phyloP scores from a whole-genome alignment of 2,888 invertebrate genomes.

The Hofmannophila pseudospretella region DNA sequence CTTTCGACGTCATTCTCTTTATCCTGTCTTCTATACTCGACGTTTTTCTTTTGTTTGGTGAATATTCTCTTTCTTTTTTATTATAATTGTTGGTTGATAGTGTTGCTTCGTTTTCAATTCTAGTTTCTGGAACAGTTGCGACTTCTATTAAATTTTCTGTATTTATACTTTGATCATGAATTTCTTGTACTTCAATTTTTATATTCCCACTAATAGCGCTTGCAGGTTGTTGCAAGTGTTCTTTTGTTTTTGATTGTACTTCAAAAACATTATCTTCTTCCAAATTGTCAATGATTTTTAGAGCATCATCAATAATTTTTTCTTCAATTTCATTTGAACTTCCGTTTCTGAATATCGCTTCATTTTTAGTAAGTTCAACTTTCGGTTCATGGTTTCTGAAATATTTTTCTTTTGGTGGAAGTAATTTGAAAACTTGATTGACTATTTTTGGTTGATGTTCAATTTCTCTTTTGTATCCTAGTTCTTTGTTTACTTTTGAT shows the following conservation, averaged over 20 bases:
- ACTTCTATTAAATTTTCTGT: constrained; percentile 7
- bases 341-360: not conserved
- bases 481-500: constrained; percentile 15
- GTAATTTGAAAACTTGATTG: constrained; percentile 37
- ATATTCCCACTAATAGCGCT: no score
- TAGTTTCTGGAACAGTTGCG: constrained; percentile 3
- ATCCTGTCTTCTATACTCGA: constrained; percentile 2
- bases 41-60: not conserved
- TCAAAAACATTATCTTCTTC: constrained; percentile 4
- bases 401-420: no score
- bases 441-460: constrained; percentile 39
- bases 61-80: not conserved
- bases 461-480: constrained; percentile 5
- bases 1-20: constrained; percentile 2
- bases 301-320: not conserved
- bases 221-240: constrained; percentile 3
- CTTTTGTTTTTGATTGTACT: constrained; percentile 6
- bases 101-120: not conserved
- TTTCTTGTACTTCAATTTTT: constrained; percentile 1
- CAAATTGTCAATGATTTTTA: not conserved
- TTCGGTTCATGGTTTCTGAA: constrained; percentile 2
- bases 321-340: not conserved
- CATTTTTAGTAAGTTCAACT: not conserved
- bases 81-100: not conserved
- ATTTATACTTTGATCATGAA: constrained; percentile 4